Base-by-base conservation (phyloP, 1,140 invertebrate species). In the Pachypeltis micranthus region DNA sequence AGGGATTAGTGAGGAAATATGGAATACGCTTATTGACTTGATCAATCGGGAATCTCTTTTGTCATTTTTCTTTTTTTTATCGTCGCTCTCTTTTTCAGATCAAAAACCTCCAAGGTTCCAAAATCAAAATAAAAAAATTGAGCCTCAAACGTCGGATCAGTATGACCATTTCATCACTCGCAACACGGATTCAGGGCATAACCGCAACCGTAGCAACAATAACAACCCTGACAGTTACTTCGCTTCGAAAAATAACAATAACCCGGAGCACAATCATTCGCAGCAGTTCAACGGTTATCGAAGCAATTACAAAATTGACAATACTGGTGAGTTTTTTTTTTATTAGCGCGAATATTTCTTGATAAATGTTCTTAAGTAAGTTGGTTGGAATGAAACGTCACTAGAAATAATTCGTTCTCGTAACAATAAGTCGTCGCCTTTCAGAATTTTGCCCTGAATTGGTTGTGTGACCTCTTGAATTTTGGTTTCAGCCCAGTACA, bases 61-160 rank as follows among this genome's bases (percentile, higher is more conserved):
- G 2, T 51, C 23, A 39, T 60, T 14, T 14, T 19, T 60, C n/a
- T 47, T 14, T 19, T 25, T 4, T 57, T 57, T 21, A 57, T 55
- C 16, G 25, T 16, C 2, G n/a, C 39, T 51, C 29, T 12, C 1
- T 3, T 24, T 64, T 64, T 58, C 29, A 63, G 73, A 72, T 65
- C 73, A 77, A 68, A 77, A 76, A 69, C 77, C 75, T 58, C 79
- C 75, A 39, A 67, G 76, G 59, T 79, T 79, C 70, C 76, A 79
- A 65, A 66, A 68, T 19, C 67, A 68, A 54, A 63, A 67, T 44
- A 60, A 44, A 51, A 61, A 47, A 56, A 44, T 34, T 27, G 60
- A 59, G 31, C 31, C n/a, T 1, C 28, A 44, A 25, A 54, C 47
- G 4, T 51, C 24, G 31, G 62, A 63, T 7, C 62, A 28, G 14